phyloP scores from a whole-genome alignment of 1,140 invertebrate species.

The Chymomyza costata region DNA sequence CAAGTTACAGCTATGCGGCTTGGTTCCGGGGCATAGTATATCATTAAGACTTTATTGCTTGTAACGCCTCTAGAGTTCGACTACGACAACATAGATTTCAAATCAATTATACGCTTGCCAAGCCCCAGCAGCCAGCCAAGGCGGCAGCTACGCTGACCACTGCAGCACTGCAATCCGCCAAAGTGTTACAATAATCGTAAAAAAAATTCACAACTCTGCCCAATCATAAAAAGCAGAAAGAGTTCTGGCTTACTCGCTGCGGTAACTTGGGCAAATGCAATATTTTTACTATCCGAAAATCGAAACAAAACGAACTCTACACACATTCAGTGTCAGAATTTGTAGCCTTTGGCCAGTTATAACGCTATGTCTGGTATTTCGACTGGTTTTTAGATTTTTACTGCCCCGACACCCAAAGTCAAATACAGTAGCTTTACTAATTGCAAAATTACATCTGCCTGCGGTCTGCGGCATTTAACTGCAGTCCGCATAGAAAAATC shows the following conservation, averaged over 20 bases:
- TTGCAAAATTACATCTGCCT: conserved; percentile 64
- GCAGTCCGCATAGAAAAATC: too few relatives aligned
- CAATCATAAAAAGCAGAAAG: conserved; percentile 46
- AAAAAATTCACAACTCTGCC: conserved; percentile 29
- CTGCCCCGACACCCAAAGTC: conserved; percentile 38
- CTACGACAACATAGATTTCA: conserved; percentile 50
- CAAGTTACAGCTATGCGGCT: conserved; percentile 50
- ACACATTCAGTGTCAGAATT: background rate
- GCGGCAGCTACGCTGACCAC: background rate
- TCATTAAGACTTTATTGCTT: conserved; percentile 46
- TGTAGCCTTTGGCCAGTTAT: conserved; percentile 18
- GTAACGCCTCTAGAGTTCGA: conserved; percentile 40
- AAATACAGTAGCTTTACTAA: conserved; percentile 72
- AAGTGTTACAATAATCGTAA: conserved; percentile 65
- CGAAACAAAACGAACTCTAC: conserved; percentile 4
- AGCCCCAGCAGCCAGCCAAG: conserved; percentile 25
- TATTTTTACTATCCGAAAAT: conserved; percentile 50
- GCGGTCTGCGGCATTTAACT: conserved; percentile 7
- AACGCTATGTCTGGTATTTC: background rate
- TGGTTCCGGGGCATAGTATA: too few relatives aligned
- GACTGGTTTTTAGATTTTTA: too few relatives aligned
- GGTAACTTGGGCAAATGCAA: conserved; percentile 49
- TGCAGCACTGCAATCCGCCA: conserved; percentile 4
- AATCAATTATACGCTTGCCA: conserved; percentile 68
- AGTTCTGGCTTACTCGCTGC: conserved; percentile 37